Base-by-base conservation (phyloP, 2,113 vertebrate genomes). In the Caranx melampygus region DNA sequence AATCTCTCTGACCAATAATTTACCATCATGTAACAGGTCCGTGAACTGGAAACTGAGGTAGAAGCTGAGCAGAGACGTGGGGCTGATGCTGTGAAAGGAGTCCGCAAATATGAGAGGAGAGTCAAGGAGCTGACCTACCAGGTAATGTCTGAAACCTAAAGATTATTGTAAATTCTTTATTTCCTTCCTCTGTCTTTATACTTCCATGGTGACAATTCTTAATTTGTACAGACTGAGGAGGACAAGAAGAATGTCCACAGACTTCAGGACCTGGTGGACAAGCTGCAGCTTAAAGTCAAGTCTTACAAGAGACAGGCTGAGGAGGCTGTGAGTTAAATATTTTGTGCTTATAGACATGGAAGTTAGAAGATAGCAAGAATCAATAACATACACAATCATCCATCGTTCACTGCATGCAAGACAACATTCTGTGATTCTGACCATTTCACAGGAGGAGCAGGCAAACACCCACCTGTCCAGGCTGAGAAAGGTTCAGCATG, bases 241-340 rank as follows among this genome's bases (percentile, higher is more conserved):
- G 91, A 92, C 82, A 92, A 88, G 64, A 92, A 91, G 75, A 91
- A 88, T 68, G 54, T 82, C 13, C 7, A 0, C 35, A 89, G 91
- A 75, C 91, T 92, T 71, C 91, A 92, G 79, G 89, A 92, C 67
- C 83, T 92, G 58, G 89, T 92, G 35, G 89, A 91, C 58, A 91
- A 91, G 49, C 77, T 92, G 5, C 91, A 92, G 72, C 87, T 92
- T 11, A 92, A 92, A 77, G 87, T 92, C 15, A 92, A 91, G 54
- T n/a, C 75, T 65, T 92, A 92, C 67, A 92, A 92, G 82, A 92
- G 91, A 78, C 89, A 92, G 62, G 52, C 91, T 79, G 91, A 92
- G 58, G 91, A 91, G 16, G 85, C 88, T 72, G 90, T 91, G 21
- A 82, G 87, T 59, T 9, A 57, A 15, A 35, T 20, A 37, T 10